Evolutionary conservation across 1,140 invertebrate species (phyloP).

Genomic region (Sarcophaga bullata): DNA sequence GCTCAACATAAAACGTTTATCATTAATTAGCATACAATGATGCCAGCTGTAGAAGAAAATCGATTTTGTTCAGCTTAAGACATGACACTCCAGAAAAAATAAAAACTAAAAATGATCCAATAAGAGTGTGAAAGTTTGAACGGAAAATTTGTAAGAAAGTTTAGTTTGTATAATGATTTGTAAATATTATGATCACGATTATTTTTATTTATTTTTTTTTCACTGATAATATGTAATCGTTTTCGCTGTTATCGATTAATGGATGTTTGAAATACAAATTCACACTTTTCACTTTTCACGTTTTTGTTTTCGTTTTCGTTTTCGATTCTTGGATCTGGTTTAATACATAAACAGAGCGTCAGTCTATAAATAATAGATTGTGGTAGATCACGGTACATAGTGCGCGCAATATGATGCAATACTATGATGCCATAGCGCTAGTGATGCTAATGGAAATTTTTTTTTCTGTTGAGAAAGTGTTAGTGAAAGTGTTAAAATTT

Average conservation of each 20-base stretch:
- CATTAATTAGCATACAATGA: too few species aligned
- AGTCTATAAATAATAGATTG: not conserved
- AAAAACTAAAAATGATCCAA: not conserved
- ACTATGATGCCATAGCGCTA: too few species aligned
- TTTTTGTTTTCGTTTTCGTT: not conserved
- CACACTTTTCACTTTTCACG: constrained; percentile 11
- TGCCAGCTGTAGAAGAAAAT: too few species aligned
- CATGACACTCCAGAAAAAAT: too few species aligned
- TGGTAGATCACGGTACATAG: not conserved
- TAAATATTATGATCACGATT: constrained; percentile 29
- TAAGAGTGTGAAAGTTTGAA: constrained; percentile 30
- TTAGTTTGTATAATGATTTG: not conserved
- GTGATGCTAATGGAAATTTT: too few species aligned
- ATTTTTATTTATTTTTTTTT: too few species aligned
- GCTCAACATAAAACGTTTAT: too few species aligned
- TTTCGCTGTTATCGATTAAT: not conserved
- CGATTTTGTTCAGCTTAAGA: too few species aligned
- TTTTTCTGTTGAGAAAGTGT: too few species aligned
- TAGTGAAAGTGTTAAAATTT: not conserved
- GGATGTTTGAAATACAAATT: not conserved
- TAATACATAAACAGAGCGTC: not conserved
- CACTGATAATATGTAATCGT: not conserved
- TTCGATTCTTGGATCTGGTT: not conserved
- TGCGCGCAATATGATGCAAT: not conserved
- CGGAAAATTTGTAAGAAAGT: constrained; percentile 16